Evolutionary conservation across 2,113 vertebrate species (phyloP).

Genomic region (Puma concolor): DNA sequence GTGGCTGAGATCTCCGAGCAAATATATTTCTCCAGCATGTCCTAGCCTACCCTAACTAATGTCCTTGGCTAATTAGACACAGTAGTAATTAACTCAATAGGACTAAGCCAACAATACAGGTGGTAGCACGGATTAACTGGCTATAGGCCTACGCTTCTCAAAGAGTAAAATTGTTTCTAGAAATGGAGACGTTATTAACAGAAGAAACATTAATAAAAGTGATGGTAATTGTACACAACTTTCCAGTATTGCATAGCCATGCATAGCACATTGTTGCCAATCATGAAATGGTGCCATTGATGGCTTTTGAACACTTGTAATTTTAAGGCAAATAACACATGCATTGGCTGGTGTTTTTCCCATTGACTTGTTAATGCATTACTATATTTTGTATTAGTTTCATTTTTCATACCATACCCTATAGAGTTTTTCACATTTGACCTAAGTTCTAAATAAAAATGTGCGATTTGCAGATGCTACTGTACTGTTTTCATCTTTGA

Average conservation of each 20-base stretch:
- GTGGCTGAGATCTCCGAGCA: not conserved
- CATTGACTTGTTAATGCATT: not conserved
- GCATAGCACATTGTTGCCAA: not conserved
- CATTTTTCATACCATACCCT: not conserved
- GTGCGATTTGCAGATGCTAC: slow-evolving; percentile 16
- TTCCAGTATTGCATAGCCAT: not conserved
- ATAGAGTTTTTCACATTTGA: slow-evolving; percentile 31
- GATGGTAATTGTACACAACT: not conserved
- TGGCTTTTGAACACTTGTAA: not conserved
- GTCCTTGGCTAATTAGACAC: not conserved
- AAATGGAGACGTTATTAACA: not conserved
- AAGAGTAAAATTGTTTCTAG: not conserved
- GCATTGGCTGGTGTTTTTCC: not conserved
- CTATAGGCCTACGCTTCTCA: not conserved
- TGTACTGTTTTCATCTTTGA: slow-evolving; percentile 29
- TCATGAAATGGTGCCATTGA: not conserved
- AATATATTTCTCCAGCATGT: not conserved
- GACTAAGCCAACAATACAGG: not conserved
- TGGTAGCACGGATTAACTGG: not conserved
- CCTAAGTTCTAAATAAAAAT: slow-evolving; percentile 51
- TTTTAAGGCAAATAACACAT: not conserved
- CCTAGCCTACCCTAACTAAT: not conserved
- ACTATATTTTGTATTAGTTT: not conserved
- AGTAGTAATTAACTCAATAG: not conserved
- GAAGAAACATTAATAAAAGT: not conserved